Evolutionary conservation across 2,797 vertebrate genomes (phyloP), one percentile per base, ranked within the genome.

Genomic region (Microhierax caerulescens): DNA sequence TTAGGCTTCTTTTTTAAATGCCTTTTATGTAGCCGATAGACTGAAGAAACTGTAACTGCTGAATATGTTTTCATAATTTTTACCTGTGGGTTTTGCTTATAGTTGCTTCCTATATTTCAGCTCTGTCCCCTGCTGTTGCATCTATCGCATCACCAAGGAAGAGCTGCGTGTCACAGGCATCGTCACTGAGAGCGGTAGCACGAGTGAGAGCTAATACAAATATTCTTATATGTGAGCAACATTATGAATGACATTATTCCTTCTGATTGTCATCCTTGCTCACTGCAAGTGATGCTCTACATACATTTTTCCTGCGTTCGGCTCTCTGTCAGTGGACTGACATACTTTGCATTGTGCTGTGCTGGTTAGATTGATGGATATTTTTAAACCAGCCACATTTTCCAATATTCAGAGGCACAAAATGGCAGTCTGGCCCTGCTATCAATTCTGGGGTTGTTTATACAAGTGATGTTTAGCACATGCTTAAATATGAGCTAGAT

Each of bases 1-100:
- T 98, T 96, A 96, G 79, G 89, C 86, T 89, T 82, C 81, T 96
- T 93, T 95, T 85, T 88, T 21, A 51, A 88, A 78, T 56, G 87
- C 18, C 83, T 90, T 97, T 97, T 86, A 94, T 85, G 91, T 72
- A 96, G 73, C 93, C 2, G 43, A 97, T 69, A 96, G 76, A 93
- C 82, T 74, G 76, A 88, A 92, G 78, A n/a, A 95, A 57, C 56
- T 90, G 80, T 75, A 86, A 88, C 47, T 88, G 88, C 76, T 85
- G 69, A 89, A 79, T 94, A 75, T 64, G 57, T 93, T 97, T 88
- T 94, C 59, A 30, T 96, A 73, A 88, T 96, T 95, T 90, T 96
- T 97, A 97, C 92, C 87, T 85, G 82, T 94, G 74, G 37, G 36
- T 93, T 80, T 90, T 13, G 39, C 79, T 92, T 97, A 50, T 3